Percentiles rank a stretch among this genome's conserved stretches.
phyloP scores from a whole-genome alignment of 1,140 invertebrate genomes.

The Diabrotica undecimpunctata region DNA sequence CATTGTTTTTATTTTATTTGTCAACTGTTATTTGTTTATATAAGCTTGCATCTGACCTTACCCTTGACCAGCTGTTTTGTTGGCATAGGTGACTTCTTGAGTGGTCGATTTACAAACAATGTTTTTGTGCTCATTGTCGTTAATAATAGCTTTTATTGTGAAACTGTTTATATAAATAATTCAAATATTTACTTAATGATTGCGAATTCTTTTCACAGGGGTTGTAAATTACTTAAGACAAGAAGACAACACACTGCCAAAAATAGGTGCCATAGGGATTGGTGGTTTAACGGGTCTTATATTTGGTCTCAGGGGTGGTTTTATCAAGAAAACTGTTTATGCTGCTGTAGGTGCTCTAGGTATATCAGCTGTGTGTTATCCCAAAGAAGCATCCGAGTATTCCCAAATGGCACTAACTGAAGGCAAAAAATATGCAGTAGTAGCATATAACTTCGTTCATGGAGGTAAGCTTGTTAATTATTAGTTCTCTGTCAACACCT shows the following conservation, averaged over 20 bases:
- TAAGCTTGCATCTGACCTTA: too few relatives aligned
- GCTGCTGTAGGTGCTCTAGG: conserved; percentile 56
- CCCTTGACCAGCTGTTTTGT: too few relatives aligned
- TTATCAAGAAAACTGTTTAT: conserved; percentile 62
- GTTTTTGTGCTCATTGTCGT: too few relatives aligned
- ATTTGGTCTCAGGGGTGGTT: conserved; percentile 63
- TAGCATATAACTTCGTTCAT: conserved; percentile 70
- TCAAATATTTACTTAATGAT: not conserved
- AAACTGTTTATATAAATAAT: not conserved
- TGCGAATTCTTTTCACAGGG: conserved; percentile 31
- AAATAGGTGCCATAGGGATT: conserved; percentile 63
- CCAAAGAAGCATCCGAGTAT: conserved; percentile 60
- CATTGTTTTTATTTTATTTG: too few relatives aligned
- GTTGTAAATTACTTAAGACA: conserved; percentile 58
- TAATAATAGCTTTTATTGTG: not conserved
- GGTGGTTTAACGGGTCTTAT: conserved; percentile 66
- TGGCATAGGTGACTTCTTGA: too few relatives aligned
- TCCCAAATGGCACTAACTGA: conserved; percentile 50
- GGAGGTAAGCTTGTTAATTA: conserved; percentile 64
- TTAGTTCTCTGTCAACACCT: too few relatives aligned
- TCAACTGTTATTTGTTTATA: too few relatives aligned
- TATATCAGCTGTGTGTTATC: conserved; percentile 65
- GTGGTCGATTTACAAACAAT: too few relatives aligned
- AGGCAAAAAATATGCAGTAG: conserved; percentile 60
- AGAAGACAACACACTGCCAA: conserved; percentile 61